Evolutionary conservation across 2,797 vertebrate species (phyloP).

Genomic region (Helicolenus hilgendorfi): DNA sequence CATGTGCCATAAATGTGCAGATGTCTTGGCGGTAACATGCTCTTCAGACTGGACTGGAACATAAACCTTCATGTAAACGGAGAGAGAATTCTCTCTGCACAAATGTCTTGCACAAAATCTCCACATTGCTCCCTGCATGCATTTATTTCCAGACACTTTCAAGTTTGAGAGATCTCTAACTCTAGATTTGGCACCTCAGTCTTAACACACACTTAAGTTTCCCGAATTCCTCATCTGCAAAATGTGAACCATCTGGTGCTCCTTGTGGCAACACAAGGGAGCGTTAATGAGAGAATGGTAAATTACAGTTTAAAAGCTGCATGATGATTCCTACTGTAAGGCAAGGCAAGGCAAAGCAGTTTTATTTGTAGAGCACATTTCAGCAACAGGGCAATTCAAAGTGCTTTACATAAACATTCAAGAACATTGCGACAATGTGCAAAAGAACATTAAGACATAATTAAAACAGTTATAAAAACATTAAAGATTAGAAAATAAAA

Average conservation of each 20-base stretch:
- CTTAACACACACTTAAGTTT: conserved; percentile 58
- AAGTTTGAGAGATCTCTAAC: conserved; percentile 58
- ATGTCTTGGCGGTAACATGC: conserved; percentile 47
- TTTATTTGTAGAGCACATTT: too few species aligned
- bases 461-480: too few species aligned
- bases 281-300: conserved; percentile 61
- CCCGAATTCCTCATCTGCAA: conserved; percentile 72
- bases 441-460: too few species aligned
- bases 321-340: conserved; percentile 26
- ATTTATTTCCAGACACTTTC: conserved; percentile 29
- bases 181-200: conserved; percentile 64
- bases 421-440: too few species aligned
- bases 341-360: too few species aligned
- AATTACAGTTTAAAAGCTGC: conserved; percentile 37
- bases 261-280: conserved; percentile 23
- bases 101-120: background rate
- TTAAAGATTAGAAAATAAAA: too few species aligned
- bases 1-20: conserved; percentile 57
- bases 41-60: conserved; percentile 20
- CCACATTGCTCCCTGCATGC: background rate
- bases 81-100: conserved; percentile 24
- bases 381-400: too few species aligned
- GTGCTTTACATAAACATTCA: too few species aligned
- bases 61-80: conserved; percentile 18
- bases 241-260: conserved; percentile 82